Conservation (phyloP, 2,888 invertebrate genomes). For the Clunio marinus region DNA sequence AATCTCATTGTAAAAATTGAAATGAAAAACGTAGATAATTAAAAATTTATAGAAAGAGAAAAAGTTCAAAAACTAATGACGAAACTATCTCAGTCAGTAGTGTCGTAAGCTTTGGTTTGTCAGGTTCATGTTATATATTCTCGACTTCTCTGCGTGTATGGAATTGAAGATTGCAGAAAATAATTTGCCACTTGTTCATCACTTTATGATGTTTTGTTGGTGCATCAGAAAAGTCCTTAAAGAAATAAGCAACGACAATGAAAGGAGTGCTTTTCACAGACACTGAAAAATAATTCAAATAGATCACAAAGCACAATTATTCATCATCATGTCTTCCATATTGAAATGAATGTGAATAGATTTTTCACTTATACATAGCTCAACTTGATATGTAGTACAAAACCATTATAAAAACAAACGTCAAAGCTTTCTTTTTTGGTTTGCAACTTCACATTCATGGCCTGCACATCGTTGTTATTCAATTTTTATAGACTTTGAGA, state of each 20-base stretch:
- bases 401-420: slow-evolving; percentile 12
- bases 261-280: not conserved
- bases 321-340: slow-evolving; percentile 33
- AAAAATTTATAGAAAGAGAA: slow-evolving; percentile 7
- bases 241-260: too few relatives aligned
- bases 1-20: slow-evolving; percentile 5
- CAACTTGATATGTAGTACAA: not conserved
- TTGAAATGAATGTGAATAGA: not conserved
- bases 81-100: too few relatives aligned
- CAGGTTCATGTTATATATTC: too few relatives aligned
- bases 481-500: slow-evolving; percentile 1
- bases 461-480: slow-evolving; percentile 11
- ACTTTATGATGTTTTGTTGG: too few relatives aligned
- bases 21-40: slow-evolving; percentile 7
- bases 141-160: too few relatives aligned
- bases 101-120: too few relatives aligned
- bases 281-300: slow-evolving; percentile 9
- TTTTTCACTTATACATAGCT: not conserved
- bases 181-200: too few relatives aligned
- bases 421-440: not conserved
- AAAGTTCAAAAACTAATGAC: not conserved
- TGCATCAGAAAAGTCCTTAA: too few relatives aligned
- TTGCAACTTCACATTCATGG: not conserved
- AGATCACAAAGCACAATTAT: slow-evolving; percentile 34
- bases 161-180: too few relatives aligned